phyloP scores from a whole-genome alignment of 2,888 invertebrate species.

The Anthrax anthrax region DNA sequence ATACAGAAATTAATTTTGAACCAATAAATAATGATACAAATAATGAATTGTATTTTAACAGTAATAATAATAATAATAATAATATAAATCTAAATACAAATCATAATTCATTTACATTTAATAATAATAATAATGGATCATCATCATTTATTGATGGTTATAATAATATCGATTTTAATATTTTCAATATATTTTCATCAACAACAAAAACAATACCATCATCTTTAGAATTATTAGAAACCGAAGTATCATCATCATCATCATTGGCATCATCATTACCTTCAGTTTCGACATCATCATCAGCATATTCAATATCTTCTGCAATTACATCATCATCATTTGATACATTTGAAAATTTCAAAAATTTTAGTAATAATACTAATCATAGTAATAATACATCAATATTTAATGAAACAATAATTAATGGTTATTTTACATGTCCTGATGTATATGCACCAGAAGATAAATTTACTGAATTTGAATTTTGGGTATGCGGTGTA shows the following conservation, averaged over 20 bases:
- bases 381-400: neutral
- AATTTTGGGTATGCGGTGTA: slow-evolving; percentile 71
- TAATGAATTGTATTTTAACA: neutral
- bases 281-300: neutral
- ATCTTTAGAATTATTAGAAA: no score
- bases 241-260: neutral
- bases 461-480: slow-evolving; percentile 39
- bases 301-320: neutral
- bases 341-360: neutral
- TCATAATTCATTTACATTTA: neutral
- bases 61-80: neutral
- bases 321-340: neutral
- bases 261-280: neutral
- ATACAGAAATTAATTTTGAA: slow-evolving; percentile 7
- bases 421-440: slow-evolving; percentile 3
- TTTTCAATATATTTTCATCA: neutral
- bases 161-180: neutral
- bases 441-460: slow-evolving; percentile 20
- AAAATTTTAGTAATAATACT: neutral
- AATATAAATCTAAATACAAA: neutral
- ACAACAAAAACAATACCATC: no score
- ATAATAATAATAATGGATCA: no score
- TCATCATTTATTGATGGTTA: neutral
- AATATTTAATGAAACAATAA: neutral
- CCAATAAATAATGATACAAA: slow-evolving; percentile 5